Evolutionary conservation across 2,797 vertebrate species (phyloP), one percentile per base, ranked within the genome.

Genomic region (Protosalanx chinensis): DNA sequence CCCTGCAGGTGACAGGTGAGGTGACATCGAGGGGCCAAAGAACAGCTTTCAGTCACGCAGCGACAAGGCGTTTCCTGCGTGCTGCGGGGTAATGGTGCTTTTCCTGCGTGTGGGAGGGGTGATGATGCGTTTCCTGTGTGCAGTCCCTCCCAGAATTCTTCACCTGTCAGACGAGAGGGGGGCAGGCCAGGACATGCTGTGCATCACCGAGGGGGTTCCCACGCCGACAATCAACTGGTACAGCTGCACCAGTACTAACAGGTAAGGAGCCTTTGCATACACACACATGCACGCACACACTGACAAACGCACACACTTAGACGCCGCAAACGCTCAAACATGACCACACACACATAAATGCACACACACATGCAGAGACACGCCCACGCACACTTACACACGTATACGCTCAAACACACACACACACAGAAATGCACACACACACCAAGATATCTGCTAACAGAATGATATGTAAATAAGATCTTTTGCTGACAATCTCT

Each of bases 131-230:
- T 67, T 15, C 37, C 18, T 46, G 16, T 35, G 66, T 68, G 29
- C 74, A 97, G 96, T 93, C 0, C 92, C 93, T 7, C 94, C 94
- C 13, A 92, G 87, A 23, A 94, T 98, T 76, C 81, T 84, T 23
- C 88, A 91, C 68, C 87, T 97, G 65, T 92, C 87, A 0, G 95
- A 96, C 78, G 88, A 83, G 78, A 92, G 87, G 61, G 89, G 82
- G 0, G 88, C 90, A 37, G 88, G 90, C 64, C 93, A 93, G 57
- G 84, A 83, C 0, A 87, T 97, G 30, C 87, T 90, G 0, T 98
- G 96, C 78, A 86, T 92, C 1, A 90, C 92, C 8, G 93, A 94
- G 49, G 96, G 95, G 70, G 92, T 93, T 78, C 95, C 96, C 3
- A 77, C 90, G 75, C 96, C 95, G 0, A 82, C 89, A 32, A 83